These are phyloP conservation scores for Musca domestica DNA, from an alignment of 1,140 invertebrate genomes.

Conservation along the genomic window DNA sequence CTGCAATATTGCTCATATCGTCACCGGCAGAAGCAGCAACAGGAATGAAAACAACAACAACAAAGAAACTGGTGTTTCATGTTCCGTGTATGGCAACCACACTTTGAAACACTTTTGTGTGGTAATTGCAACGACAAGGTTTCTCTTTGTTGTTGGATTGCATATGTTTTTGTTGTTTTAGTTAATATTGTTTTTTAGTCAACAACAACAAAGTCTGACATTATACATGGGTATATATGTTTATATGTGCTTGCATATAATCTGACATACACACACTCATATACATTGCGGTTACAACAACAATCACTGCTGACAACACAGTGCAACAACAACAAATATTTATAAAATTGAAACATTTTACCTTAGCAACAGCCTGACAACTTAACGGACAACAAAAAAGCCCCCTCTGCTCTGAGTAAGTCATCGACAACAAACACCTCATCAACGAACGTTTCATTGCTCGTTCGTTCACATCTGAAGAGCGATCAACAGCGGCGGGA, in stretches of 20 bases:
- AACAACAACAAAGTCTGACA: too few species aligned
- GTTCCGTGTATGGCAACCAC: neutral
- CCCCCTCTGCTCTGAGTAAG: too few species aligned
- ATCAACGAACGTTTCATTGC: neutral
- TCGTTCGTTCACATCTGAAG: too few species aligned
- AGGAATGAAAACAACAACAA: neutral
- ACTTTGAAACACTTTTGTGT: conserved; percentile 2
- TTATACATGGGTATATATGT: too few species aligned
- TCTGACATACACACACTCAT: neutral
- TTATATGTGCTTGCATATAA: neutral
- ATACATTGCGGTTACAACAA: conserved; percentile 17
- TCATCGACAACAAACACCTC: neutral
- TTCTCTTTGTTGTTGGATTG: neutral
- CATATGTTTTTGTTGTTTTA: neutral
- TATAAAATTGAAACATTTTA: neutral
- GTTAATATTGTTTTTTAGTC: neutral
- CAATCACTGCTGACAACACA: neutral
- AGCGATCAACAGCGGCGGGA: too few species aligned
- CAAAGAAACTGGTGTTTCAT: neutral
- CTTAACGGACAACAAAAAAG: too few species aligned
- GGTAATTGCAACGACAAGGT: conserved; percentile 19
- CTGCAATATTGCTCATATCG: neutral
- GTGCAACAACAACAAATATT: neutral
- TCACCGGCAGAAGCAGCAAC: neutral
- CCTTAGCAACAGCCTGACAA: conserved; percentile 5